Evolutionary conservation across 1,140 invertebrate species (phyloP).

Genomic region (Macrobrachium nipponense): DNA sequence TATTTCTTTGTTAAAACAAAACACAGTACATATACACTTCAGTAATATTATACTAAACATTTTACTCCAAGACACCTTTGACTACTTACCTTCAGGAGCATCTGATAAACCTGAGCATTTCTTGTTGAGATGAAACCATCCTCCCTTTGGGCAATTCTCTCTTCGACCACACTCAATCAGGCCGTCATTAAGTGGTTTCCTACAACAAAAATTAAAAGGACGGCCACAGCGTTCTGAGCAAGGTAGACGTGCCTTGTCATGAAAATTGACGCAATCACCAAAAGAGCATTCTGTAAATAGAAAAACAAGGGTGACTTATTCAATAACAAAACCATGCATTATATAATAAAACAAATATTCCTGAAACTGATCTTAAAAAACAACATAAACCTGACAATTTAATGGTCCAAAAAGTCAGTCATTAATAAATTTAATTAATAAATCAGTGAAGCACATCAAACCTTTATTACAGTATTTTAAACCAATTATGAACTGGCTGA

Average conservation of each 20-base stretch:
- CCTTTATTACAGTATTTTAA: too few species aligned
- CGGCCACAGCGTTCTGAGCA: slow-evolving; percentile 50
- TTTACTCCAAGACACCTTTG: too few species aligned
- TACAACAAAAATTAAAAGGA: slow-evolving; percentile 49
- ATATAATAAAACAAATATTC: too few species aligned
- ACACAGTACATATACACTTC: too few species aligned
- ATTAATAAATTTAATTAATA: too few species aligned
- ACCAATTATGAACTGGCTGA: too few species aligned
- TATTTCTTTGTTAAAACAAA: too few species aligned
- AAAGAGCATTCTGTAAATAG: slow-evolving; percentile 41
- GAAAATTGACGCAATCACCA: slow-evolving; percentile 46
- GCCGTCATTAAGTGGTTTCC: slow-evolving; percentile 39
- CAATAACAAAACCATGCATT: background rate
- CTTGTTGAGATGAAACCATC: slow-evolving; percentile 54
- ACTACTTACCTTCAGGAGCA: slow-evolving; percentile 43
- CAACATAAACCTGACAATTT: too few species aligned
- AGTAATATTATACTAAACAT: too few species aligned
- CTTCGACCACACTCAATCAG: slow-evolving; percentile 42
- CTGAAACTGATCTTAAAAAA: too few species aligned
- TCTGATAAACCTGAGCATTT: slow-evolving; percentile 45
- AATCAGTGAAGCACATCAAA: too few species aligned
- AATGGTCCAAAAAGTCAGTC: too few species aligned
- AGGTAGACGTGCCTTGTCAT: slow-evolving; percentile 21
- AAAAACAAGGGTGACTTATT: background rate
- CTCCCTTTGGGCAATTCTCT: slow-evolving; percentile 42